Base-by-base conservation (phyloP, 2,797 vertebrate genomes). In the Loriculus beryllinus region DNA sequence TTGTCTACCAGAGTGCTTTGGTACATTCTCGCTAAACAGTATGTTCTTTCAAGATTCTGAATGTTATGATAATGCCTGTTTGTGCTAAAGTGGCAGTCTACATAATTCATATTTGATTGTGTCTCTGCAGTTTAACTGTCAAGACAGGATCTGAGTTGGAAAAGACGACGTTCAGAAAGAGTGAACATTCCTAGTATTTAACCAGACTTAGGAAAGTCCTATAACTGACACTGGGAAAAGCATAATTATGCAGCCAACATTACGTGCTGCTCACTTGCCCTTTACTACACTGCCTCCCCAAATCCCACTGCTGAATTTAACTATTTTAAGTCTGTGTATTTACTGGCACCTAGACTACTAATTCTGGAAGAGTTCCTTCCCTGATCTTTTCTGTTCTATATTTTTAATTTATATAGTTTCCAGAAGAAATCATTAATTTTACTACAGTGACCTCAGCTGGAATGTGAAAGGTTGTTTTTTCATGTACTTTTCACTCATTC, bases 221-320 rank as follows among this genome's bases (percentile, higher is more conserved):
- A 6, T 69, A 74, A 57, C 64, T 92, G 88, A 59, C 6, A 6
- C 0, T 78, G 80, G 69, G 77, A 90, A 86, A 95, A 81, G 62
- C 56, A 54, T 21, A 42, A 28, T 85, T 95, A 86, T 17, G 90
- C 60, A 87, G 78, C 35, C 84, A 82, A 33, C 45, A 48, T 70
- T 54, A 75, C 9, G 4, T 12, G 71, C 26, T 81, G 40, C 68
- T 88, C 26, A 77, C 29, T 48, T 94, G 86, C 93, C 64, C 86
- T 94, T 96, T 60, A 42, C 37, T 91, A 52, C 59, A 11, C 33
- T 79, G 60, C 57, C 60, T 95, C 60, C 78, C 74, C 37, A 69
- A 86, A 89, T 93, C 40, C 68, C 25, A 35, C 62, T 79, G 45
- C 57, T 88, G 88, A 88, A 90, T 91, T 82, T 82, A 86, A 85